Percentiles rank a stretch among this genome's conserved stretches.
Evolutionary conservation across 1,140 invertebrate species (phyloP).

Genomic region (Hetaerina americana): DNA sequence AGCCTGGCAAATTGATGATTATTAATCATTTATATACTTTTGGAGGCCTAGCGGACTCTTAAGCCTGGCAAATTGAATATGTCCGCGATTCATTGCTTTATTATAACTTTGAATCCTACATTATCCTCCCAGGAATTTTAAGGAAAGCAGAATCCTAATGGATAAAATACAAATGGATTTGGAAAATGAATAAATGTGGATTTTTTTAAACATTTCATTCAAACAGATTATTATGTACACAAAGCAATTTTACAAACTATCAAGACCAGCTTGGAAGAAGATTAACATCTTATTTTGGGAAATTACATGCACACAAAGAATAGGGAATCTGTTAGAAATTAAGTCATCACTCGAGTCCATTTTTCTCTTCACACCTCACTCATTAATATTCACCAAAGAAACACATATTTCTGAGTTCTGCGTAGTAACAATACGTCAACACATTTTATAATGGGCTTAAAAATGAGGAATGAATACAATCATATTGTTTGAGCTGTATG

Average conservation of each 20-base stretch:
- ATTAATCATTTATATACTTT: too few species aligned
- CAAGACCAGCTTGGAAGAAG: background rate
- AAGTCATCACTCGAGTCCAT: background rate
- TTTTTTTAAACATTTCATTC: background rate
- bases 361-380: background rate
- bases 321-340: background rate
- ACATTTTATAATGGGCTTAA: background rate
- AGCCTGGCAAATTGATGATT: too few species aligned
- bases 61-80: too few species aligned
- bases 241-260: constrained; percentile 1
- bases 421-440: background rate
- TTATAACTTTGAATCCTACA: too few species aligned
- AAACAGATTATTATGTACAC: background rate
- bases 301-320: background rate
- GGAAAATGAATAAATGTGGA: background rate
- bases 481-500: background rate
- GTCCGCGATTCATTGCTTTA: too few species aligned
- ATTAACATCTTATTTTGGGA: background rate
- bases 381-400: background rate
- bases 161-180: too few species aligned
- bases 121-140: too few species aligned
- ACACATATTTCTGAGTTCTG: background rate
- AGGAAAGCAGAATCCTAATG: too few species aligned
- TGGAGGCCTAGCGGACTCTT: too few species aligned
- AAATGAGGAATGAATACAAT: background rate